Evolutionary conservation across 1,140 invertebrate species (phyloP), one percentile per base, ranked within the genome.

Genomic region (Zeugodacus cucurbitae): DNA sequence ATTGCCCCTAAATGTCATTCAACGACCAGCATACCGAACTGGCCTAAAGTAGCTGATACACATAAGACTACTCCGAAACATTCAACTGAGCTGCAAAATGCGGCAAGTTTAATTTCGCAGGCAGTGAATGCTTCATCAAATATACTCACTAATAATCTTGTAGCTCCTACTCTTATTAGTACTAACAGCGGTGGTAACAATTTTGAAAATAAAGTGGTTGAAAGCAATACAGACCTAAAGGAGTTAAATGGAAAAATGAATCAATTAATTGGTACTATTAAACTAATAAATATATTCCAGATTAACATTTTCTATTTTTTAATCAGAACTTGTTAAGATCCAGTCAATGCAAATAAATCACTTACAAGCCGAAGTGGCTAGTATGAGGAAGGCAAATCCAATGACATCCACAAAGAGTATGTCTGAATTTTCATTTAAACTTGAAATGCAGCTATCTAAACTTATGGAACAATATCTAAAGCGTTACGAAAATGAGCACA

Each of bases 401-500:
- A 82, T n/a, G 48, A 86, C 14, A 78, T 90, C 58, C 87, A 91
- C 22, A 88, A 91, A 93, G 41, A 93, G 86, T 87, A 89, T 93
- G 29, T 90, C 90, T 32, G 91, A 93, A 67, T 88, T 93, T 87
- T 90, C 90, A n/a, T 92, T 90, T 54, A 93, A 93, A 89, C 89
- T 93, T 48, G 92, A 93, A 89, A 92, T 92, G 91, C 91, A 93
- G 78, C 34, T 93, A 44, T 92, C 91, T 32, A 93, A 93, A 85
- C 87, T 93, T 1, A 91, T 93, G 90, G 93, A 93, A 86, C 90
- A 92, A 58, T 92, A 92, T 90, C 89, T 93, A 3, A 91, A 91
- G 86, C 91, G 94, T 58, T 93, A 94, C 89, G 94, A 94, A 82
- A 90, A 94, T 62, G 94, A 94, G 88, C 93, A 94, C 22, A 90